phyloP scores from a whole-genome alignment of 2,888 invertebrate genomes.

The Steinernema carpocapsae region DNA sequence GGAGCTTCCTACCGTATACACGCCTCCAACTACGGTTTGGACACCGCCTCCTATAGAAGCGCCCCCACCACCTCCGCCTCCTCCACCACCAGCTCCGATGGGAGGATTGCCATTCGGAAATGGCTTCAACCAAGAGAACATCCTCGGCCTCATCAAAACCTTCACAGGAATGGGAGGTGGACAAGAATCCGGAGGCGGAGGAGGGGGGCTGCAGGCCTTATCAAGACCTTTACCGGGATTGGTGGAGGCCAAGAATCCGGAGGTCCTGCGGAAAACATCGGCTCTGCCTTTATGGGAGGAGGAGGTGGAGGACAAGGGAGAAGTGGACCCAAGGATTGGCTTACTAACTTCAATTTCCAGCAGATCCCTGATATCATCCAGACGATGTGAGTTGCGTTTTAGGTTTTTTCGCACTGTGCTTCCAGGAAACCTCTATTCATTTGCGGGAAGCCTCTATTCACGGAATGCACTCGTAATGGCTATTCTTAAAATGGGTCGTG shows the following conservation, averaged over 20 bases:
- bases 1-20: constrained; percentile 12
- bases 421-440: too few species aligned
- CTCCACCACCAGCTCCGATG: not conserved
- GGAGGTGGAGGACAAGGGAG: constrained; percentile 38
- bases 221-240: constrained; percentile 5
- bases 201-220: constrained; percentile 42
- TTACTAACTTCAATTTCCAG: constrained; percentile 41
- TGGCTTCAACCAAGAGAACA: constrained; percentile 26
- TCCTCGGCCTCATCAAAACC: constrained; percentile 15
- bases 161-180: constrained; percentile 36
- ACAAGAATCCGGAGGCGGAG: constrained; percentile 10
- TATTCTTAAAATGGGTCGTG: too few species aligned
- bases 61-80: constrained; percentile 43
- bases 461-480: too few species aligned
- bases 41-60: constrained; percentile 43
- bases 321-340: constrained; percentile 32
- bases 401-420: not conserved
- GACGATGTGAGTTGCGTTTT: constrained; percentile 45
- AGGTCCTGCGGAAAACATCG: not conserved
- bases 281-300: too few species aligned
- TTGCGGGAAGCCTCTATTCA: too few species aligned
- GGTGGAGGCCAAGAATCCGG: constrained; percentile 38
- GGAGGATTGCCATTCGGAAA: constrained; percentile 10
- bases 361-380: constrained; percentile 48
- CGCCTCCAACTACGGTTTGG: constrained; percentile 39